Percentiles rank a stretch among this genome's conserved stretches.
Evolutionary conservation across 2,888 invertebrate genomes (phyloP).

Genomic region (Lissocephala sabroskyi): DNA sequence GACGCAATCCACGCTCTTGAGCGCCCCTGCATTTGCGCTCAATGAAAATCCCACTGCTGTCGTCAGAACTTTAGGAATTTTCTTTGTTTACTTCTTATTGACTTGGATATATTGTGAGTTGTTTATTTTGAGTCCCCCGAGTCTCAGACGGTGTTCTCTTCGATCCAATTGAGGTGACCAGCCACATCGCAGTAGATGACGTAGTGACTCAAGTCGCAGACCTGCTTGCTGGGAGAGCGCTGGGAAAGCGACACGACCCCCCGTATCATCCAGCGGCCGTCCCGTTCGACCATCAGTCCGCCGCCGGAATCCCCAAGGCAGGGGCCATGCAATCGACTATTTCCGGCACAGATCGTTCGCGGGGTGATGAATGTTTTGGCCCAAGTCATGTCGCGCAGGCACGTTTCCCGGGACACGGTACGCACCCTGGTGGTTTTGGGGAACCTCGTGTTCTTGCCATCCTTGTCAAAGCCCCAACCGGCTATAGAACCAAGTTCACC

Average conservation of each 20-base stretch:
- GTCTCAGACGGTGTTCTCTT: constrained; percentile 54
- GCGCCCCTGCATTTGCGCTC: no score
- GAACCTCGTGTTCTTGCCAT: constrained; percentile 34
- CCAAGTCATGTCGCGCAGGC: constrained; percentile 36
- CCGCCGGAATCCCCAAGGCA: constrained; percentile 77
- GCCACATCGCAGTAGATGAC: constrained; percentile 78
- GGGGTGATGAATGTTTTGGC: constrained; percentile 47
- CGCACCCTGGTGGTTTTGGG: constrained; percentile 39
- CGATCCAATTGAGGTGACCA: constrained; percentile 75
- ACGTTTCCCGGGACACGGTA: constrained; percentile 32
- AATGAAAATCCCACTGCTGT: no score
- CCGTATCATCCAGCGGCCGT: constrained; percentile 71
- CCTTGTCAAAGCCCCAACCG: constrained; percentile 74
- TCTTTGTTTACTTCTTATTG: no score
- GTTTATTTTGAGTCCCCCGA: not conserved
- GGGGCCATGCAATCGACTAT: constrained; percentile 61
- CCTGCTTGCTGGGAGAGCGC: constrained; percentile 55
- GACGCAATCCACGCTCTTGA: not conserved
- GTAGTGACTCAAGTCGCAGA: constrained; percentile 77
- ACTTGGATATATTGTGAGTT: no score
- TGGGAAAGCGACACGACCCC: constrained; percentile 73
- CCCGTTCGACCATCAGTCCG: constrained; percentile 72
- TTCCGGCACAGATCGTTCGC: constrained; percentile 65
- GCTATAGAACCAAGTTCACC: constrained; percentile 73
- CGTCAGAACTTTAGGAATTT: no score